These are phyloP conservation scores for Anthophora plumipes DNA, from an alignment of 2,888 invertebrate genomes.

Conservation along the genomic window DNA sequence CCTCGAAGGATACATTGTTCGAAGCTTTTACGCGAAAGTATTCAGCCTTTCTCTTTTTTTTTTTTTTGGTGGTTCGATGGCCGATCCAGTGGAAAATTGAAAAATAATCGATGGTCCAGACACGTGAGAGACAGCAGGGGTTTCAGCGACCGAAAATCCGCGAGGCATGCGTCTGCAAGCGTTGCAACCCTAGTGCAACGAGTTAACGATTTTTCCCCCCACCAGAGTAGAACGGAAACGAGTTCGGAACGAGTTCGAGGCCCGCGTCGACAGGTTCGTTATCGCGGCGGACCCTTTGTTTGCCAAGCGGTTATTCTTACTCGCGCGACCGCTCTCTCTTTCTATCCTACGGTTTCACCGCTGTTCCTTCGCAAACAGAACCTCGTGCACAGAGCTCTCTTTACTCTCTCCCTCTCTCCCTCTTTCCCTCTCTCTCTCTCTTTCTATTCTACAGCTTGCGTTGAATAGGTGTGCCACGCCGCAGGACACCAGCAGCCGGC, in stretches of 20 bases:
- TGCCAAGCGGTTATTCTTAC: conserved; percentile 73
- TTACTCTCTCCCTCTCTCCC: neutral
- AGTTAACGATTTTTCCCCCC: conserved; percentile 72
- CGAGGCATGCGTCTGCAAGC: conserved; percentile 51
- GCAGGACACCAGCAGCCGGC: conserved; percentile 71
- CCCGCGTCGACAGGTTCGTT: conserved; percentile 80
- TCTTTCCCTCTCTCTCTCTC: conserved; percentile 12
- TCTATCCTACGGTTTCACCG: neutral
- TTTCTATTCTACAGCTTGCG: neutral
- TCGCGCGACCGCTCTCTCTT: conserved; percentile 35
- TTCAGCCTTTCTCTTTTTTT: neutral
- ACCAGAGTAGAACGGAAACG: conserved; percentile 62
- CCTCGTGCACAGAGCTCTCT: conserved; percentile 23
- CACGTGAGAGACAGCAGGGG: neutral
- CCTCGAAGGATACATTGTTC: no score
- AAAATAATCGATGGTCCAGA: neutral
- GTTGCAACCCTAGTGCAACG: conserved; percentile 64
- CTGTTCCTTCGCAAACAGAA: conserved; percentile 33
- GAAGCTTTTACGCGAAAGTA: neutral
- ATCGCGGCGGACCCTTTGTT: conserved; percentile 79
- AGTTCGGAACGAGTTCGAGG: conserved; percentile 73
- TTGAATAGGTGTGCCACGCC: conserved; percentile 68
- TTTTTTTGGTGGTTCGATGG: neutral
- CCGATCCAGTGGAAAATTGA: conserved; percentile 10
- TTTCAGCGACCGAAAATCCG: conserved; percentile 34